Percentiles rank a stretch among this genome's conserved stretches.
Conservation (phyloP, 2,888 invertebrate species). For the Podabrus alpinus region DNA sequence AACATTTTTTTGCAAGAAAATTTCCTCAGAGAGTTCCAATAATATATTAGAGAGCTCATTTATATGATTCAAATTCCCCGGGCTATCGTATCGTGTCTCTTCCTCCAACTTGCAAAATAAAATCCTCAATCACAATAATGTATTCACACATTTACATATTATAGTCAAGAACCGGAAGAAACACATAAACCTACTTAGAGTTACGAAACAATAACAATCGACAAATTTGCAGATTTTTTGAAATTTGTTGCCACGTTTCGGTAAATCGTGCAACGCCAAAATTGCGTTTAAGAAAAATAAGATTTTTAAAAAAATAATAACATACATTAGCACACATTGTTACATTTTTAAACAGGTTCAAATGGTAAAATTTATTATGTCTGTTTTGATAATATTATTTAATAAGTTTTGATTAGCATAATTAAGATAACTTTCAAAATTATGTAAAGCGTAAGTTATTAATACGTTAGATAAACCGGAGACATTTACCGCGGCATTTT, state of each 20-base stretch:
- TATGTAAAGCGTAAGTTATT: background rate
- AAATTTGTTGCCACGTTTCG: background rate
- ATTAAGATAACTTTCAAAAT: background rate
- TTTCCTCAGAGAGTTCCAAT: background rate
- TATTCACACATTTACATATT: background rate
- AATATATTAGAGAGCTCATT: background rate
- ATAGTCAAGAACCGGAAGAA: background rate
- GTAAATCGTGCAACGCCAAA: background rate
- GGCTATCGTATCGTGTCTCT: background rate
- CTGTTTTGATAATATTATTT: background rate
- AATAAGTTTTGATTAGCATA: background rate
- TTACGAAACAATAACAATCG: background rate
- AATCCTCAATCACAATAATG: background rate
- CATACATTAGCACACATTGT: background rate
- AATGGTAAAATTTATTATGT: background rate
- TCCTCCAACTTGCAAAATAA: background rate
- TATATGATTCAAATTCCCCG: background rate
- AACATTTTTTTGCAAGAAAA: background rate
- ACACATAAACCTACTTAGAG: background rate
- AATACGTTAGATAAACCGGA: background rate
- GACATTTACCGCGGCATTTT: background rate
- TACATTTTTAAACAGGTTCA: background rate
- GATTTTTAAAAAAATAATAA: background rate
- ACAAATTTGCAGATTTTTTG: background rate
- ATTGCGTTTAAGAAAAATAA: background rate